These are phyloP conservation scores for Bufo gargarizans DNA, from an alignment of 2,113 vertebrate species.

Conservation along the genomic window DNA sequence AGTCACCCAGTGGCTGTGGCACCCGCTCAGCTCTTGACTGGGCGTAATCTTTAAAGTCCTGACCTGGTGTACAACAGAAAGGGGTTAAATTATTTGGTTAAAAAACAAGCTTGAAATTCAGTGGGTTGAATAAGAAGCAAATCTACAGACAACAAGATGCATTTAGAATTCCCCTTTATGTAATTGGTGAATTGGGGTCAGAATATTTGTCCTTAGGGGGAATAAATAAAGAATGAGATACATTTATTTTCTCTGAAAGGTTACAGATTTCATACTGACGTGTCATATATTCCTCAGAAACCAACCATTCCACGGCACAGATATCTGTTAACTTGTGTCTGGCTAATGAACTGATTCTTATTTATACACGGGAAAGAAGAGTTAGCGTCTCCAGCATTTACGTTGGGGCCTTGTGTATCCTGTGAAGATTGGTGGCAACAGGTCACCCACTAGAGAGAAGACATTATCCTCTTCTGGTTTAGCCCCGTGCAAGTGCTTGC, in stretches of 20 bases:
- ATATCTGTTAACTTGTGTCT: neutral
- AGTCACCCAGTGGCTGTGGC: too few relatives aligned
- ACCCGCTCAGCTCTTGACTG: too few relatives aligned
- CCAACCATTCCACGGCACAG: neutral
- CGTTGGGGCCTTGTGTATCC: constrained; percentile 13
- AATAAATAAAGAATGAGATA: constrained; percentile 13
- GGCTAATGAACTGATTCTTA: constrained; percentile 9
- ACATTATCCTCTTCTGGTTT: constrained; percentile 24
- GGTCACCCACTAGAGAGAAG: constrained; percentile 32
- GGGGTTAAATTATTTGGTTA: neutral
- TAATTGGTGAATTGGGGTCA: neutral
- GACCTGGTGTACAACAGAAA: too few relatives aligned
- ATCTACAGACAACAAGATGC: neutral
- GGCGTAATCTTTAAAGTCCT: too few relatives aligned
- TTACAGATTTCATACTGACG: neutral
- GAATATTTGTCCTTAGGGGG: neutral
- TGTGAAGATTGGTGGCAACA: constrained; percentile 10
- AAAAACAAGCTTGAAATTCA: neutral
- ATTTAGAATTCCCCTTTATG: constrained; percentile 2
- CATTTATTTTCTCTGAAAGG: constrained; percentile 8
- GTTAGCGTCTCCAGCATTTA: constrained; percentile 13
- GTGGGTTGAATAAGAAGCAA: neutral
- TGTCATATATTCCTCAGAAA: neutral
- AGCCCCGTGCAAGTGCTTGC: constrained; percentile 17
- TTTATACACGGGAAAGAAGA: neutral